Percentiles rank a stretch among this genome's conserved stretches.
These are phyloP conservation scores for Periparus ater DNA, from an alignment of 2,797 vertebrate species.

Conservation along the genomic window DNA sequence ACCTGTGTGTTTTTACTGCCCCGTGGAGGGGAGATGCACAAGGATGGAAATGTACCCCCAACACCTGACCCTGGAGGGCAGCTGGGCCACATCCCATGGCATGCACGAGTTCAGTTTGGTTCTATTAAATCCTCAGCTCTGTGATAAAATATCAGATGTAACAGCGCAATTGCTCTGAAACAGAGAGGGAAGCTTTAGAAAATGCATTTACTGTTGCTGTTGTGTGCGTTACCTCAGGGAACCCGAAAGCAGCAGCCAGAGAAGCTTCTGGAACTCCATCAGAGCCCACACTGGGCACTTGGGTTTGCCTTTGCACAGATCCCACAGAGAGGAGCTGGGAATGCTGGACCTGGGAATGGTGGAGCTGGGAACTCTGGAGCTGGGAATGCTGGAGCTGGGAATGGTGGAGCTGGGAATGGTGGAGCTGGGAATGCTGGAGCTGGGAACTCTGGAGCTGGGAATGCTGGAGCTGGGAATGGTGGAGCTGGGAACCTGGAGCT, in stretches of 20 bases:
- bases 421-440: too few relatives aligned
- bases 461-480: too few relatives aligned
- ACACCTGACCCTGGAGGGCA: background rate
- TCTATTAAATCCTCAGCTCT: background rate
- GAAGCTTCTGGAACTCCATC: rapidly evolving
- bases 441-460: too few relatives aligned
- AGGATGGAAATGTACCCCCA: background rate
- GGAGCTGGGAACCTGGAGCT: too few relatives aligned
- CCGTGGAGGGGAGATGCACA: rapidly evolving
- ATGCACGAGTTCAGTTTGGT: rapidly evolving
- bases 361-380: too few relatives aligned
- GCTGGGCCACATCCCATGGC: background rate
- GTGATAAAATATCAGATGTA: background rate
- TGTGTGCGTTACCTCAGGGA: background rate
- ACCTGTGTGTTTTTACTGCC: rapidly evolving
- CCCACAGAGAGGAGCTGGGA: rapidly evolving
- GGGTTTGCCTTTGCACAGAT: background rate
- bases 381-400: too few relatives aligned
- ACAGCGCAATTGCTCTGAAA: background rate
- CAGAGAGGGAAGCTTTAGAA: background rate
- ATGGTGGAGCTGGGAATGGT: too few relatives aligned
- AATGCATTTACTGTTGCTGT: background rate
- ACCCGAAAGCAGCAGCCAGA: background rate
- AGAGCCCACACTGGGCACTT: rapidly evolving
- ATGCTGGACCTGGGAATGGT: background rate